Conservation (phyloP, 2,113 vertebrate species). For the Tiliqua scincoides region DNA sequence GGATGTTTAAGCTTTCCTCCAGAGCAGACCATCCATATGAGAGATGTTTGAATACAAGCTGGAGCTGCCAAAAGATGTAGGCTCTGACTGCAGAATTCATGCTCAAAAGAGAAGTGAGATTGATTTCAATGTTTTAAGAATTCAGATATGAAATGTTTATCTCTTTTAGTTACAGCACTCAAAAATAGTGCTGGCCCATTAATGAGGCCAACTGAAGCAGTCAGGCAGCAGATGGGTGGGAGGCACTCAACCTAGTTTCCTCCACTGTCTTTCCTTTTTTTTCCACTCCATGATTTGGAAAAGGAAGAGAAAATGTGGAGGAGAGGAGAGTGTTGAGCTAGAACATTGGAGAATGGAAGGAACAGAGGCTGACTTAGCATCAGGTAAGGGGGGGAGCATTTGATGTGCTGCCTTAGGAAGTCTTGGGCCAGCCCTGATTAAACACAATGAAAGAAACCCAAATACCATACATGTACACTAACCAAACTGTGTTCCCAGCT, state of each 20-base stretch:
- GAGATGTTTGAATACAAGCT: background rate
- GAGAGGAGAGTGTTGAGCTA: no score
- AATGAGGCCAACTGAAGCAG: no score
- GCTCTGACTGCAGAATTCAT: background rate
- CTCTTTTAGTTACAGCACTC: background rate
- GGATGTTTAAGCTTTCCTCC: background rate
- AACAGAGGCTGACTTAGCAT: no score
- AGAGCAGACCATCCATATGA: background rate
- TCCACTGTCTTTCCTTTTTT: no score
- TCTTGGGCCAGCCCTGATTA: no score
- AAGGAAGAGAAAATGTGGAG: no score
- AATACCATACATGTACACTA: background rate
- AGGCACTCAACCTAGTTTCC: no score
- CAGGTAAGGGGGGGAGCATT: no score
- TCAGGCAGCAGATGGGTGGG: no score
- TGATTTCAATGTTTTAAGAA: background rate
- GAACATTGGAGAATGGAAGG: no score
- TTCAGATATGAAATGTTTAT: background rate
- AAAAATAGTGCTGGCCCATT: background rate
- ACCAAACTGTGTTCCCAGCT: background rate
- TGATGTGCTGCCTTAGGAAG: no score
- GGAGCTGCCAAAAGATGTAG: background rate
- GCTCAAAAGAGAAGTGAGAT: background rate
- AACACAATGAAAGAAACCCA: background rate
- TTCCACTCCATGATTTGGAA: no score